Evolutionary conservation across 2,113 vertebrate species (phyloP).

Genomic region (Scomber colias): DNA sequence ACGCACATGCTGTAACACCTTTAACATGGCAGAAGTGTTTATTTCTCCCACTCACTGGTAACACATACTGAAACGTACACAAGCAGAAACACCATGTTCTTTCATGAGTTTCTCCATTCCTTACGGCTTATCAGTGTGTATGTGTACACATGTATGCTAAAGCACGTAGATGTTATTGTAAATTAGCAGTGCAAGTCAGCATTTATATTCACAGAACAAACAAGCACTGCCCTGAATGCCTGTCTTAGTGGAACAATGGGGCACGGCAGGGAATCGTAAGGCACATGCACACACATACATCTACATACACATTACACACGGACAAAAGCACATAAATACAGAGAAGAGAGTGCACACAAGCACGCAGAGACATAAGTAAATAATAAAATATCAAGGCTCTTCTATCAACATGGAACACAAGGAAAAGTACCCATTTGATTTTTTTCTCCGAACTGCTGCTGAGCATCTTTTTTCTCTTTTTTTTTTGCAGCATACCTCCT

Average conservation of each 20-base stretch:
- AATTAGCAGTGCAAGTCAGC: constrained; percentile 42
- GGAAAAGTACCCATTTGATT: constrained; percentile 54
- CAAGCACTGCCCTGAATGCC: background rate
- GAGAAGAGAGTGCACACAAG: background rate
- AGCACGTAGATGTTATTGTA: background rate
- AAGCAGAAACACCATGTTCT: constrained; percentile 1
- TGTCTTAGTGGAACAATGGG: constrained; percentile 32
- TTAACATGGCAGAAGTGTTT: constrained; percentile 23
- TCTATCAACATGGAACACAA: constrained; percentile 31
- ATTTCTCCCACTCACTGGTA: constrained; percentile 38
- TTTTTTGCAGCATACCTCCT: constrained; percentile 45
- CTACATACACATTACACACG: constrained; percentile 12
- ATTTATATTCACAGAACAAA: constrained; percentile 33
- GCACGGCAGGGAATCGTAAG: constrained; percentile 17
- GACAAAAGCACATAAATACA: constrained; percentile 23
- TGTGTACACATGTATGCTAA: background rate
- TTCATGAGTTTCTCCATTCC: background rate
- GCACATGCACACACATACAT: background rate
- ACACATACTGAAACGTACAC: constrained; percentile 7
- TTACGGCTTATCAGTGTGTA: constrained; percentile 17
- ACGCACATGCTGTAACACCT: background rate
- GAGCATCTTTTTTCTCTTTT: constrained; percentile 44
- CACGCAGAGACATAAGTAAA: constrained; percentile 19
- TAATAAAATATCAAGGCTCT: constrained; percentile 35
- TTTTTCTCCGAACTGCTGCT: constrained; percentile 39